Base-by-base conservation (phyloP, 2,113 vertebrate species). In the Tychaedon coryphoeus region DNA sequence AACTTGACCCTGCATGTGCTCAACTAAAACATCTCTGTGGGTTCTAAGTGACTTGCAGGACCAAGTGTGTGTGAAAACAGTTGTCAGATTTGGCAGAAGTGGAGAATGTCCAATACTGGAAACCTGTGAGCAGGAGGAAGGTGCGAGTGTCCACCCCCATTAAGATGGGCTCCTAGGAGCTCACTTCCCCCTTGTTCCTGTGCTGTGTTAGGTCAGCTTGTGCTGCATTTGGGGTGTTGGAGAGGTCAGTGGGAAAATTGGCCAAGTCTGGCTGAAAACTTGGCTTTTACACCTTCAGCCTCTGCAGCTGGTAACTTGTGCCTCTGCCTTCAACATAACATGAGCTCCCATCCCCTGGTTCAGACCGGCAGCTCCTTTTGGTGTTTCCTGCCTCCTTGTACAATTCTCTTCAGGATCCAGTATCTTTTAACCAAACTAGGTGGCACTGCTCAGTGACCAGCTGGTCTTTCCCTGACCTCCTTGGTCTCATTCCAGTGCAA, bases 391-490 rank as follows among this genome's bases (percentile, higher is more conserved):
- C 28, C 14, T 29, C 23, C 3, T 48, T 48, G 16, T 25, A 14
- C 3, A 0, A 20, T 25, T 31, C 4, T 23, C 12, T n/a, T n/a
- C 9, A 3, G 45, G 13, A 8, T 62, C 23, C 5, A 3, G 17
- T 19, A 5, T 33, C 51, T 42, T 50, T 5, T 25, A 36, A 43
- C 19, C 19, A 8, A n/a, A 26, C 15, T 26, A 31, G 25, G 31
- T n/a, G 28, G 97, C 97, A 98, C 97, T 96, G 96, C 40, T 78
- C 36, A 93, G 56, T 97, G 96, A 93, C 97, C 66, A 64, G 91
- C 64, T 97, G 93, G 97, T 93, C 95, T 74, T 83, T 20, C 43
- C 60, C 70, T 88, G 96, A 71, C 93, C 95, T 89, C 25, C 94
- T 75, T 66, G 93, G 92, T 94, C 95, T 97, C 85, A 77, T 91